Base-by-base conservation (phyloP, 2,113 vertebrate genomes). In the Rissa tridactyla region DNA sequence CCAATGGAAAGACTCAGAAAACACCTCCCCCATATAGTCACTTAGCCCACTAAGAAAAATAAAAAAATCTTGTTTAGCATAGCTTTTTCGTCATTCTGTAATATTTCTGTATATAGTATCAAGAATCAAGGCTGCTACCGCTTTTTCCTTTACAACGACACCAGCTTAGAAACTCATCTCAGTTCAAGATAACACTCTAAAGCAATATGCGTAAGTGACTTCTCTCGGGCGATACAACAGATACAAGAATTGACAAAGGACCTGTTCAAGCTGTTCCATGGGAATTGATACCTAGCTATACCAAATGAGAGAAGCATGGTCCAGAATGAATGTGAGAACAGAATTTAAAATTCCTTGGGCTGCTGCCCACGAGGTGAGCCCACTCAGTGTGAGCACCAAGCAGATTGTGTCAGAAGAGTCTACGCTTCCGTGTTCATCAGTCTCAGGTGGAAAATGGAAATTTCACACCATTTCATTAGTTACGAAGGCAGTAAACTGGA, bases 91-190 rank as follows among this genome's bases (percentile, higher is more conserved):
- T 83, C 86, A 92, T 52, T 81, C 88, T 92, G 72, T 60, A 95
- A 83, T 86, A 94, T 93, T 90, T 96, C 92, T 84, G 60, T 76
- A 75, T 82, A 84, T 22, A 93, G 72, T 36, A 90, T 30, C 85
- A 49, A 83, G 84, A 91, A 77, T 57, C 66, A 54, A 69, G 62
- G 77, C 36, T 91, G 66, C 44, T 95, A 46, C 46, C 46, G 49
- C 82, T 95, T 94, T 94, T 96, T 66, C 51, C 61, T 64, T 52
- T 79, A 61, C 32, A 7, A 80, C 2, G 6, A 10, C 82, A 88
- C 26, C 64, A 90, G 73, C 89, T 79, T 89, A 84, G 88, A 84
- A 93, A 75, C 40, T 77, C 79, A 62, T 75, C 82, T 46, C 72
- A n/a, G 65, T 42, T 87, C 15, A 7, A 79, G 92, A 49, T 68